Base-by-base conservation (phyloP, 1,140 invertebrate species). In the Sipha flava region DNA sequence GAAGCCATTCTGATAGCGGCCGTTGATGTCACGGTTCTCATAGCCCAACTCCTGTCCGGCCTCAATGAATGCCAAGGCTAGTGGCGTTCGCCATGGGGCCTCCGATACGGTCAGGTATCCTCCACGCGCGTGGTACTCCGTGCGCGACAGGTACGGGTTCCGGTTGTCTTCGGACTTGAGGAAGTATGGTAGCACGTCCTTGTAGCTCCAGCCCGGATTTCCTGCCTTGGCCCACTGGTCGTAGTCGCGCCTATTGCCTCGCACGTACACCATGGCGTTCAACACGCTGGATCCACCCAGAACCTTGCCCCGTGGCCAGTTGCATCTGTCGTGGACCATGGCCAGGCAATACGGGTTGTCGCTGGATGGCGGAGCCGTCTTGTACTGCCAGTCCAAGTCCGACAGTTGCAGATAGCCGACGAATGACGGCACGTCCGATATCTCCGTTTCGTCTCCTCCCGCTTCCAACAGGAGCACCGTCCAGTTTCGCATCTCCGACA, bases 261-360 rank as follows among this genome's bases (percentile, higher is more conserved):
- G 89, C 0, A 97, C 92, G 86, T 98, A 98, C 9, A 97, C 90
- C 95, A 97, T 97, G 1, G 95, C 95, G 85, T 98, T 98, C 1
- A 98, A 88, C 0, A 96, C 95, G 62, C 94, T 96, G 37, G 94
- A 94, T 16, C 97, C 97, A n/a, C 96, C 96, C 16, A 95, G 87
- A 3, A 96, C 93, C 85, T 92, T 94, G 29, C 94, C 94, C 79
- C 94, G 87, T 1, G 95, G 93, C 93, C 94, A 95, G 85, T 94
- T 93, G 83, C 94, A 95, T 34, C 92, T 87, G 84, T 94, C 92
- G 0, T 91, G 92, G 45, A 91, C 89, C 93, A 94, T 94, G 1
- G 92, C 93, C 68, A 93, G 88, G 83, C 93, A 94, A 84, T 94
- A 94, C 1, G 90, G 88, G 10, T 91, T 82, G 14, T 84, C 83